Base-by-base conservation (phyloP, 2,113 vertebrate genomes). In the Hypanus sabinus region DNA sequence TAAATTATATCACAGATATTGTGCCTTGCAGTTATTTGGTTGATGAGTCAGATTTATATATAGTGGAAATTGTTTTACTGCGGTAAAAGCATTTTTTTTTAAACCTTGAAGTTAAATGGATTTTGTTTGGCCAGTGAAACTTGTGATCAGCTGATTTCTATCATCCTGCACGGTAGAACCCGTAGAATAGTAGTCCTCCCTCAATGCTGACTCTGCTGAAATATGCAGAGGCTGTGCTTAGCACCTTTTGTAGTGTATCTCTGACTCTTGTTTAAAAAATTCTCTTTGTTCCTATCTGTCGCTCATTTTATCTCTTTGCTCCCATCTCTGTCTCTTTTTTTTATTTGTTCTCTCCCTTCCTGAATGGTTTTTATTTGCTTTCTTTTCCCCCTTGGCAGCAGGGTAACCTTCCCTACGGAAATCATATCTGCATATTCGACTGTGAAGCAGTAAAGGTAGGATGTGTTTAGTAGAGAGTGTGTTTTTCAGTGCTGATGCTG, bases 121-220 rank as follows among this genome's bases (percentile, higher is more conserved):
- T 93, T 93, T 93, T 73, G 12, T 73, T 93, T 46, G 91, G 46
- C 22, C 91, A 55, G 68, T 93, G 14, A 71, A 33, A 92, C 65
- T 92, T n/a, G 4, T 62, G 85, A 90, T 90, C 91, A 93, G 91
- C 91, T 93, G 68, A 93, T 75, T 93, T 93, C 65, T 91, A 36
- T 38, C 16, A 0, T 24, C 8, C 20, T 27, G 22, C 71, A 73
- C 71, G 3, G 71, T 38, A 36, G 91, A 93, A 93, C 68, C 91
- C 73, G 36, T 93, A 38, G 38, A 27, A 38, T 71, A 55, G 68
- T 93, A 73, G 68, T 93, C 91, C 91, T 93, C 36, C 68, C 38
- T 93, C 70, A 24, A 24, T 93, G 91, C 91, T 93, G 91, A 93
- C 91, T 75, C 33, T 73, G 91, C 91, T 93, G 73, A 70, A 93